Evolutionary conservation across 2,888 invertebrate genomes (phyloP), one percentile per base, ranked within the genome.

Genomic region (Drosophila anceps): DNA sequence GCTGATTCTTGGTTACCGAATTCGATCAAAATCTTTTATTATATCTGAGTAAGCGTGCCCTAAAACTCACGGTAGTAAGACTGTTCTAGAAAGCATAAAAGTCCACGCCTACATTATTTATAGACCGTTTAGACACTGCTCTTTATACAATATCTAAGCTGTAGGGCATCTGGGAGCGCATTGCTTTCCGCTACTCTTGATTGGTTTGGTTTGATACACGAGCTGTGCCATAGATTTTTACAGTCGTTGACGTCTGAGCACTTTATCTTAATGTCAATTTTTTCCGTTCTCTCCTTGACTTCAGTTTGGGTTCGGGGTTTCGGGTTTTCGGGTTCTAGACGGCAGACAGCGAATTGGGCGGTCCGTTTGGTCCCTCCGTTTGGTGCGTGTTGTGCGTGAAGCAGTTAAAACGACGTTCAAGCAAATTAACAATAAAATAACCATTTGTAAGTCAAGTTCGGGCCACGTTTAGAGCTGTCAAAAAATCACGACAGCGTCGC

Each of bases 221-320:
- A 55, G 54, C 62, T 59, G 66, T 27, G 54, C 62, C 46, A 58
- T 41, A 58, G 62, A 69, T 70, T 69, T 76, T 73, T 55, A 78
- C 78, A 85, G 61, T 73, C 72, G 72, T 65, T 66, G 78, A 82
- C 72, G 76, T 64, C 72, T 73, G 72, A 73, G 79, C 82, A 76
- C 76, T 88, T 90, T 86, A 86, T 88, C 88, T 85, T 78, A 82
- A 88, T 90, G 88, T 85, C 83, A 74, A 68, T 76, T 73, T 67
- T 72, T 69, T 74, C 59, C 59, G 43, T 31, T 59, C 41, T 20
- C 46, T 37, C 31, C 20, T 50, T 59, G 59, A 20, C 33, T 77
- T 65, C 57, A 33, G 60, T 44, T 70, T 35, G 65, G 63, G 51
- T 41, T 66, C 54, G 39, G 51, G 70, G 46, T 39, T 41, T 54